These are phyloP conservation scores for Eledona agricola DNA, from an alignment of 2,888 invertebrate species.

Conservation along the genomic window DNA sequence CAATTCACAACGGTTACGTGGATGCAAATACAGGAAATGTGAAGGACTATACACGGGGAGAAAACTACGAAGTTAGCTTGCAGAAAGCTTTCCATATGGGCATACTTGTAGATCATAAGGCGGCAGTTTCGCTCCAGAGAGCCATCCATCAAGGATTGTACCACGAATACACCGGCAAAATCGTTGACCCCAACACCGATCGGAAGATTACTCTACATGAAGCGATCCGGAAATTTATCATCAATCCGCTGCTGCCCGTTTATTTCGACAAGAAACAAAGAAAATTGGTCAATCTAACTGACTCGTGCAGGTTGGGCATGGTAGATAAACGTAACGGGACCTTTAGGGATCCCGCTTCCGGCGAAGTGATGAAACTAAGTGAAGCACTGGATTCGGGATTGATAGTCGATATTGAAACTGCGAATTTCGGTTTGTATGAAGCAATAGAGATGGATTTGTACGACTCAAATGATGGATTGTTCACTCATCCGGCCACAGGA, in stretches of 20 bases:
- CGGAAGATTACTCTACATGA: conserved; percentile 84
- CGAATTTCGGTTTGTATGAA: conserved; percentile 83
- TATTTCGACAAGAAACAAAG: conserved; percentile 82
- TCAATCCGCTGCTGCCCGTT: conserved; percentile 82
- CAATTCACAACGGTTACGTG: conserved; percentile 78
- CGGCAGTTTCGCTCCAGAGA: conserved; percentile 82
- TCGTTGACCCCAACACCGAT: conserved; percentile 82
- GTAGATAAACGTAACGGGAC: conserved; percentile 82
- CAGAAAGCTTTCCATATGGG: conserved; percentile 82
- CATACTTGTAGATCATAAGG: conserved; percentile 81
- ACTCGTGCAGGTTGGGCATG: conserved; percentile 82
- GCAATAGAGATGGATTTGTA: conserved; percentile 82
- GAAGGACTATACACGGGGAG: conserved; percentile 71
- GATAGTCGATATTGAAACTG: conserved; percentile 87
- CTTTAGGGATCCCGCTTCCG: conserved; percentile 77
- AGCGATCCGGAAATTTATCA: conserved; percentile 80
- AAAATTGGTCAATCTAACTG: conserved; percentile 76
- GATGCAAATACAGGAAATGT: conserved; percentile 77
- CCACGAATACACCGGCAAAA: conserved; percentile 81
- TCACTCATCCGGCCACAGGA: conserved; percentile 81
- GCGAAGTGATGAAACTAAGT: conserved; percentile 72
- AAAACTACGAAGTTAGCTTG: conserved; percentile 74
- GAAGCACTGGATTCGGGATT: conserved; percentile 80
- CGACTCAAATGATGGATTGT: conserved; percentile 70
- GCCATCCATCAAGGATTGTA: conserved; percentile 88